Evolutionary conservation across 2,888 invertebrate species (phyloP).

Genomic region (Leptarthrus brevirostris): DNA sequence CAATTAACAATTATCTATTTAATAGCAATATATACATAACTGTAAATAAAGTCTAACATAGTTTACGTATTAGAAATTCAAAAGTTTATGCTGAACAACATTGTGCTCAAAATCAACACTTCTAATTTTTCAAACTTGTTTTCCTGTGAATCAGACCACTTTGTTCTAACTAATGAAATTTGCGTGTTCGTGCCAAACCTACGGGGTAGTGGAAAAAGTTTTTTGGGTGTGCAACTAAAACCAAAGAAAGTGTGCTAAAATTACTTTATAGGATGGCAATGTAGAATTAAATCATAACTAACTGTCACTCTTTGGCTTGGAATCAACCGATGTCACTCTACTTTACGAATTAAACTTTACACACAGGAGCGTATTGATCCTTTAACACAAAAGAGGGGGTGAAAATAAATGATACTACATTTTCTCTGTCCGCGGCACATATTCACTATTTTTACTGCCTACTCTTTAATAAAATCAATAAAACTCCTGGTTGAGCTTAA

Average conservation of each 20-base stretch:
- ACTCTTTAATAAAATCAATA: constrained; percentile 42
- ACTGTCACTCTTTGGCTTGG: constrained; percentile 4
- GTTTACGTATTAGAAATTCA: no score
- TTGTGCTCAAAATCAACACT: neutral
- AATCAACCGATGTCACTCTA: constrained; percentile 7
- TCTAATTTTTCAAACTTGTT: neutral
- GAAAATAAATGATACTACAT: neutral
- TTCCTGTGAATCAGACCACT: constrained; percentile 5
- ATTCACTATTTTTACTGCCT: constrained; percentile 30
- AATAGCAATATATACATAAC: no score
- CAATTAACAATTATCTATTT: no score
- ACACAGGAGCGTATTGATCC: neutral
- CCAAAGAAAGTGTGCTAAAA: neutral
- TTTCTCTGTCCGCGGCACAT: constrained; percentile 29
- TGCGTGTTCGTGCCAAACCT: constrained; percentile 7
- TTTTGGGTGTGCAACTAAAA: neutral
- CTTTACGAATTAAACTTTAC: constrained; percentile 9
- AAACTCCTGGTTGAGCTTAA: neutral
- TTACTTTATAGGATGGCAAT: no score
- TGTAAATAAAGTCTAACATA: no score
- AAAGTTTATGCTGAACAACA: constrained; percentile 1
- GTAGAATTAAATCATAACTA: neutral
- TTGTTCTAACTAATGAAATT: constrained; percentile 23
- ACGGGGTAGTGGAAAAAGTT: neutral
- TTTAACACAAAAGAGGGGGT: neutral